Evolutionary conservation across 2,797 vertebrate genomes (phyloP), one percentile per base, ranked within the genome.

Genomic region (Botia kubotai): DNA sequence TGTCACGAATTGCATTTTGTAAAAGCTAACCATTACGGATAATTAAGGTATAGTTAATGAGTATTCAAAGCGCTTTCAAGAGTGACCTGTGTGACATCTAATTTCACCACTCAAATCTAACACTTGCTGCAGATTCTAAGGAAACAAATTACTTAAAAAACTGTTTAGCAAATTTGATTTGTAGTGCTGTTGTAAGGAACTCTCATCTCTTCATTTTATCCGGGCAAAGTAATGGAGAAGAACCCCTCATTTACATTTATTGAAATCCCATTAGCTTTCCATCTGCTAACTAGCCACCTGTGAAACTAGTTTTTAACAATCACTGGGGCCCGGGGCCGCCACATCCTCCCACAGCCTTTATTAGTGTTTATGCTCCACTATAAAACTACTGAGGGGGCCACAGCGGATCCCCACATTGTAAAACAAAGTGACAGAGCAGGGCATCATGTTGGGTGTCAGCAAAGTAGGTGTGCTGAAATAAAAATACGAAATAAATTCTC

Each of bases 301-400:
- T 93, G 92, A 93, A 92, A 93, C 90, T 92, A 91, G 92, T 90
- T 92, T 93, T 91, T 89, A 93, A 93, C 91, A 87, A 90, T 80
- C 84, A 86, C 87, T 89, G 84, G 87, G 86, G 88, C 58, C 72
- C 80, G 1, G 75, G 82, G 85, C 87, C 85, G 48, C 72, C 84
- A 80, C 82, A 84, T 85, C 87, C 81, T 83, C 85, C 80, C 86
- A 79, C 76, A 77, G 81, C 83, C 84, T 89, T 91, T 89, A 90
- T 90, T 91, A 87, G 90, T 92, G 92, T 93, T 93, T 93, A 92
- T 91, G 88, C 85, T 82, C 62, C 4, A 60, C 85, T 84, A 91
- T 93, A 92, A 93, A 92, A 67, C 87, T 79, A 77, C 82, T 87
- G 85, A 90, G 90, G 90, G 86, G 87, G 89, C 79, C 83, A 76